A percentile compares a stretch with the other conserved stretches of the same genome.
Evolutionary conservation across 2,888 invertebrate genomes (phyloP).

Genomic region (Hirtodrosophila trivittata): DNA sequence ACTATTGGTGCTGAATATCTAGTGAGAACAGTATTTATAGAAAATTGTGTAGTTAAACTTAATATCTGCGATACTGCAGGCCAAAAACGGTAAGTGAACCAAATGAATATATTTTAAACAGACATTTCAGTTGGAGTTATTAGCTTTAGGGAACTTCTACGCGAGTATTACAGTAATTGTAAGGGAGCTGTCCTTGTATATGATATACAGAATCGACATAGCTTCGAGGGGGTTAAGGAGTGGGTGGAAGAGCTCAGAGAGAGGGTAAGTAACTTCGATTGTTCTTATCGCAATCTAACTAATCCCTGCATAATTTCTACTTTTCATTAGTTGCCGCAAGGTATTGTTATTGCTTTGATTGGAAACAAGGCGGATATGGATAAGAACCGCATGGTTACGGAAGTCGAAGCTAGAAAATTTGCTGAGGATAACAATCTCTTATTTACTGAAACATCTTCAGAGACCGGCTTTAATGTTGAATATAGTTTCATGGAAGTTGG

Average conservation of each 20-base stretch:
- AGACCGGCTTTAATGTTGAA: constrained; percentile 5
- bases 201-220: constrained; percentile 38
- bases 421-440: constrained; percentile 19
- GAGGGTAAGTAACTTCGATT: constrained; percentile 32
- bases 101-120: background rate
- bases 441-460: constrained; percentile 40
- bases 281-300: no score
- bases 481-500: constrained; percentile 33
- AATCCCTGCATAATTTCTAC: no score
- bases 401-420: constrained; percentile 30
- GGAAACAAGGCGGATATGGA: constrained; percentile 42
- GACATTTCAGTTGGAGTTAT: background rate
- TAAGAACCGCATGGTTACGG: constrained; percentile 11
- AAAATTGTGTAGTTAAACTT: constrained; percentile 1
- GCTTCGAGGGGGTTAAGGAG: constrained; percentile 22
- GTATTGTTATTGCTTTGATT: constrained; percentile 31
- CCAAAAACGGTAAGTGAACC: constrained; percentile 22
- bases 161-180: constrained; percentile 12
- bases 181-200: constrained; percentile 46
- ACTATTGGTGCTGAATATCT: constrained; percentile 32
- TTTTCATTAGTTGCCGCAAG: background rate
- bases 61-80: constrained; percentile 48
- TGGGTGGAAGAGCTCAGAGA: constrained; percentile 35
- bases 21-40: constrained; percentile 1
- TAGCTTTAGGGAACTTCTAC: constrained; percentile 40